phyloP scores from a whole-genome alignment of 2,113 vertebrate genomes.

The Tragelaphus buxtoni region DNA sequence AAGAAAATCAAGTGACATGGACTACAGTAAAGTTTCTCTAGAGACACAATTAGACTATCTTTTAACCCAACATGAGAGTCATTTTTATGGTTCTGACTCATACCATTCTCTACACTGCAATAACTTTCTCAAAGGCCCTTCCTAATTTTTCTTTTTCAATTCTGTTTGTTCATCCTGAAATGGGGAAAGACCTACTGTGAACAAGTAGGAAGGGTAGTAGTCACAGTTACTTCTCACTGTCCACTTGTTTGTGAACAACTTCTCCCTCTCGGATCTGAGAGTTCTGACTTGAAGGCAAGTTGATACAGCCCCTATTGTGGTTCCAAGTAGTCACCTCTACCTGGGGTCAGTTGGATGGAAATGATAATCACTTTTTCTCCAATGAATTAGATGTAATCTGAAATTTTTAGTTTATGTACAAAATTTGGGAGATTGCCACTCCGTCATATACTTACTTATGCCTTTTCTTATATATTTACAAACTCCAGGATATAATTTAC shows the following conservation, averaged over 20 bases:
- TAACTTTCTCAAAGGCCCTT: background rate
- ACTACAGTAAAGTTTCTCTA: background rate
- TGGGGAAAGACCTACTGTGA: background rate
- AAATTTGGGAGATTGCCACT: background rate
- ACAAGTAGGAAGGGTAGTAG: background rate
- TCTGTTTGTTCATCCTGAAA: background rate
- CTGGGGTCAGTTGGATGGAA: background rate
- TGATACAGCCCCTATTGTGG: background rate
- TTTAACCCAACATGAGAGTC: background rate
- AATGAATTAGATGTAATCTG: background rate
- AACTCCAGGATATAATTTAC: background rate
- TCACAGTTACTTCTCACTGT: background rate
- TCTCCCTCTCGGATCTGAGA: background rate
- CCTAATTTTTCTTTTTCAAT: background rate
- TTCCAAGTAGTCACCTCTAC: background rate
- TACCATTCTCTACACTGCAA: background rate
- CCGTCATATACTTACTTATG: background rate
- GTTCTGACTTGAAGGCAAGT: background rate
- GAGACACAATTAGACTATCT: background rate
- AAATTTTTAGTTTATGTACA: background rate
- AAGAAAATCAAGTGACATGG: background rate
- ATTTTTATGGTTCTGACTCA: background rate
- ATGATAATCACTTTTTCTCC: background rate
- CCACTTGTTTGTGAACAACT: background rate
- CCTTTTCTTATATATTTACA: background rate